phyloP scores from a whole-genome alignment of 2,797 vertebrate species.

The Clarias fuscus region DNA sequence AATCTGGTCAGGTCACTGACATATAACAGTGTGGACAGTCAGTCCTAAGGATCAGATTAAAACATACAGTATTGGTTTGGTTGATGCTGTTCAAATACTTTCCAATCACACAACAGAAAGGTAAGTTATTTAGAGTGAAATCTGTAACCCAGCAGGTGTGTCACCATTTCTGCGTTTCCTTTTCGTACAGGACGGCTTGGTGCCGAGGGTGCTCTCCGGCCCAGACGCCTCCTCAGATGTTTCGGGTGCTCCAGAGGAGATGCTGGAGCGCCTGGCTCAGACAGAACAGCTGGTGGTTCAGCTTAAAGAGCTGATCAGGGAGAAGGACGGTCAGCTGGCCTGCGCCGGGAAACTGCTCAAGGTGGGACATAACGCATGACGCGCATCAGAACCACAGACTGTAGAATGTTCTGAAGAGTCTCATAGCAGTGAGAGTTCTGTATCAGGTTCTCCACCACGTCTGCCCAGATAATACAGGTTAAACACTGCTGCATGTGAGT shows the following conservation, averaged over 20 bases:
- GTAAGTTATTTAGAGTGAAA: neutral
- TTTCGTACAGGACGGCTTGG: slow-evolving; percentile 64
- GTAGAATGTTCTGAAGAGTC: neutral
- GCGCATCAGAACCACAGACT: neutral
- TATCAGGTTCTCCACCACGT: neutral
- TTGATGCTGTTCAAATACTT: neutral
- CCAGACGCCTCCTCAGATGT: slow-evolving; percentile 54
- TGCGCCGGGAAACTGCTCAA: slow-evolving; percentile 78
- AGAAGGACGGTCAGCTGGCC: slow-evolving; percentile 83
- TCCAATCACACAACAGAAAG: neutral
- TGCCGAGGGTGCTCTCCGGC: slow-evolving; percentile 59
- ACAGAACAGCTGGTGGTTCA: slow-evolving; percentile 86
- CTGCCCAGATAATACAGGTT: neutral
- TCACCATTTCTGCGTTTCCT: neutral
- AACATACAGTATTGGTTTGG: neutral
- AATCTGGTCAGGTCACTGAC: too few relatives aligned
- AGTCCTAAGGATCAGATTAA: too few relatives aligned
- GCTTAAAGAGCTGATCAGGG: slow-evolving; percentile 85
- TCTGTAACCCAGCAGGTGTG: neutral
- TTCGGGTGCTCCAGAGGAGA: slow-evolving; percentile 72
- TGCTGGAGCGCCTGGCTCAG: slow-evolving; percentile 80
- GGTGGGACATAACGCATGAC: slow-evolving; percentile 63
- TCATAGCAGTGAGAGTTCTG: neutral
- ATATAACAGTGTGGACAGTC: too few relatives aligned
- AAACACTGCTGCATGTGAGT: neutral